Conservation (phyloP, 1,140 invertebrate genomes). For the Nymphalis io region DNA sequence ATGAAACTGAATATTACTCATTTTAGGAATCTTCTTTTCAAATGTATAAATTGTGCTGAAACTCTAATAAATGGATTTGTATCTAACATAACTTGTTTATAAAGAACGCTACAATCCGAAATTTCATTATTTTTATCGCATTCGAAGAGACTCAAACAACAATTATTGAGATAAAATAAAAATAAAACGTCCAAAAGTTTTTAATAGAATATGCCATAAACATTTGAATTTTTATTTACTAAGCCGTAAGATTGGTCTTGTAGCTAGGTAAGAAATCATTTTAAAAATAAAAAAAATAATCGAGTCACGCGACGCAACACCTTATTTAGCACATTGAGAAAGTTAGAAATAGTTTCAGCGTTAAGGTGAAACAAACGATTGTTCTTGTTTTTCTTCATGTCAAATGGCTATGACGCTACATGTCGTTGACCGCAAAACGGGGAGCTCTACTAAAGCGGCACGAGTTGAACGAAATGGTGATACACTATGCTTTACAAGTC, state of each 20-base stretch:
- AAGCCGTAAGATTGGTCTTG: slow-evolving; percentile 5
- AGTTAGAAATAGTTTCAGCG: slow-evolving; percentile 38
- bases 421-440: slow-evolving; percentile 63
- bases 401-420: slow-evolving; percentile 59
- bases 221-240: not conserved
- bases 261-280: slow-evolving; percentile 25
- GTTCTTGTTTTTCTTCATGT: slow-evolving; percentile 59
- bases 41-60: not conserved
- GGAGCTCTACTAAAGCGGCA: slow-evolving; percentile 35
- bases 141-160: slow-evolving; percentile 2
- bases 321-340: slow-evolving; percentile 42
- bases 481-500: slow-evolving; percentile 31
- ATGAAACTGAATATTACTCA: slow-evolving; percentile 12
- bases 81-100: slow-evolving; percentile 15
- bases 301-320: slow-evolving; percentile 38
- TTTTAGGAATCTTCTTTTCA: slow-evolving; percentile 3
- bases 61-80: slow-evolving; percentile 9
- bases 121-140: slow-evolving; percentile 1
- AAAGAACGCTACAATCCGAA: slow-evolving; percentile 9
- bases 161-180: not conserved
- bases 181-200: not conserved
- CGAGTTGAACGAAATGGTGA: slow-evolving; percentile 36
- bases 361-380: slow-evolving; percentile 37
- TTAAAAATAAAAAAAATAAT: slow-evolving; percentile 32
- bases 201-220: not conserved